Conservation (phyloP, 2,797 vertebrate genomes). For the Coregonus ussuriensis region DNA sequence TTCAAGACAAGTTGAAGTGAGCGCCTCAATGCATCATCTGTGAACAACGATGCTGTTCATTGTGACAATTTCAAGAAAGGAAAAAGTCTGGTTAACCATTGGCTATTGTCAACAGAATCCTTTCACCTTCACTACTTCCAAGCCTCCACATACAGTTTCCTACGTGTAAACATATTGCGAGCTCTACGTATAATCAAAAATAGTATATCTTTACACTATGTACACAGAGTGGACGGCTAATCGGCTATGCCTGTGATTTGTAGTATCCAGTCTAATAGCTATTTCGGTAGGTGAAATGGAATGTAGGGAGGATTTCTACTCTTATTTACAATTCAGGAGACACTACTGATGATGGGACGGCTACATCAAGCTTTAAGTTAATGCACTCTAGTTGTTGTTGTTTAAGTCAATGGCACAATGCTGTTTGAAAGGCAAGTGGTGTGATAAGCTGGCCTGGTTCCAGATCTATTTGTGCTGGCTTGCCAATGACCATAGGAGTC, state of each 20-base stretch:
- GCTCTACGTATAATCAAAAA: constrained; percentile 52
- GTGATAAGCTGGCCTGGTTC: constrained; percentile 28
- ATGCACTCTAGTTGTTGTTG: constrained; percentile 48
- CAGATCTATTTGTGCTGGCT: neutral
- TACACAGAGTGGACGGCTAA: constrained; percentile 50
- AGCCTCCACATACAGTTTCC: constrained; percentile 25
- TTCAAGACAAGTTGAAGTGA: too few species aligned
- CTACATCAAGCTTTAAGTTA: constrained; percentile 64
- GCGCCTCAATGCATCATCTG: neutral
- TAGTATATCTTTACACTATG: constrained; percentile 67
- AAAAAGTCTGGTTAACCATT: neutral
- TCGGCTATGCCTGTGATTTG: neutral
- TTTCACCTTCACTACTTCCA: neutral
- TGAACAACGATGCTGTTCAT: neutral
- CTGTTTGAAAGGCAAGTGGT: constrained; percentile 62
- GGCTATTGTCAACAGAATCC: neutral
- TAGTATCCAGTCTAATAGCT: constrained; percentile 14
- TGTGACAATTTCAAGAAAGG: neutral
- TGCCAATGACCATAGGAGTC: neutral
- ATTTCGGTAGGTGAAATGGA: constrained; percentile 35
- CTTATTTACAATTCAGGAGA: constrained; percentile 26
- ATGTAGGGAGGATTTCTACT: constrained; percentile 43
- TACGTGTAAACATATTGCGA: constrained; percentile 52
- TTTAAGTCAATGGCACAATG: constrained; percentile 55
- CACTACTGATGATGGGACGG: constrained; percentile 49